Conservation (phyloP, 2,797 vertebrate genomes). For the Muraenolepis orangiensis region DNA sequence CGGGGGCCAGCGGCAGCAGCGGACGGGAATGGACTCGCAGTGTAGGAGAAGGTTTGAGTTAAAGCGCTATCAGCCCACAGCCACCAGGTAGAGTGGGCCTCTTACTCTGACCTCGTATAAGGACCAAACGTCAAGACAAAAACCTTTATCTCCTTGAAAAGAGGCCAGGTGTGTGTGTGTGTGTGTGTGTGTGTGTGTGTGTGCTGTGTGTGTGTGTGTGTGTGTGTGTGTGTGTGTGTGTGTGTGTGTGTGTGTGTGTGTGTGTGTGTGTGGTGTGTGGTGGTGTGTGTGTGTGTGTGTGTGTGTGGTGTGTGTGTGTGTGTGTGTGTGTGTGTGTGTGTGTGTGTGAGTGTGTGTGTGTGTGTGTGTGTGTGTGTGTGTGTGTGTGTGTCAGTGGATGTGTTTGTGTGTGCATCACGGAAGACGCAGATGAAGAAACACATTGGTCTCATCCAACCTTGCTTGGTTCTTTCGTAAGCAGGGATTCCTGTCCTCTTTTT, state of each 20-base stretch:
- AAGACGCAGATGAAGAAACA: background rate
- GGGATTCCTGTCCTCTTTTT: background rate
- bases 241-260: too few relatives aligned
- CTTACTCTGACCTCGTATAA: background rate
- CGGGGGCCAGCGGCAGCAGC: background rate
- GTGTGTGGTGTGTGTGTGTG: too few relatives aligned
- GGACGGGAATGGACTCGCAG: background rate
- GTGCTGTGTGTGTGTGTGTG: too few relatives aligned
- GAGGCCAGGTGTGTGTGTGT: too few relatives aligned
- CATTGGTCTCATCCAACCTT: background rate
- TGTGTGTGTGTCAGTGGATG: too few relatives aligned
- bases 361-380: too few relatives aligned
- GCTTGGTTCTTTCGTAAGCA: background rate
- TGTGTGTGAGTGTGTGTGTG: too few relatives aligned
- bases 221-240: too few relatives aligned
- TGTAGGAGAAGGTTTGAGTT: background rate
- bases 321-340: too few relatives aligned
- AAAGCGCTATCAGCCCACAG: background rate
- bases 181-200: too few relatives aligned
- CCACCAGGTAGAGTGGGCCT: background rate
- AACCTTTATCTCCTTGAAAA: background rate
- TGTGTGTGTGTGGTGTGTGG: too few relatives aligned
- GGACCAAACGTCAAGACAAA: background rate
- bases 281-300: too few relatives aligned
- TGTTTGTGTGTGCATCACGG: background rate